These are phyloP conservation scores for Bucco capensis DNA, from an alignment of 2,113 vertebrate species.

Conservation along the genomic window DNA sequence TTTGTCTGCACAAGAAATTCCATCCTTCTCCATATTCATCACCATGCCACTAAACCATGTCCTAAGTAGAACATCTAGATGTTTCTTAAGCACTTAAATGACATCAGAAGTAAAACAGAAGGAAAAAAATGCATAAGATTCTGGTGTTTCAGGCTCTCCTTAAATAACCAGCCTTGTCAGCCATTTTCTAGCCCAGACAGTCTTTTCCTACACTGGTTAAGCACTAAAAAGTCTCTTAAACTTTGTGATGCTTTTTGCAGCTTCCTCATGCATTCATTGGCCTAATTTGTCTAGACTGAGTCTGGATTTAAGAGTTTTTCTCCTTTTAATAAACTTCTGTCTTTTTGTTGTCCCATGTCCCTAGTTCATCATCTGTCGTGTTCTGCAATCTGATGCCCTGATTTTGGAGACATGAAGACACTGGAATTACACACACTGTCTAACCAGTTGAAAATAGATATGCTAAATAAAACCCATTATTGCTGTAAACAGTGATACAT, in stretches of 20 bases:
- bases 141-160: not conserved
- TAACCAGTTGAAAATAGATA: slow-evolving; percentile 24
- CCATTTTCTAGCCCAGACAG: not conserved
- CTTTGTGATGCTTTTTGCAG: not conserved
- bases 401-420: not conserved
- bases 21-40: too few species aligned
- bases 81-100: too few species aligned
- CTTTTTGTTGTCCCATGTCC: not conserved
- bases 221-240: not conserved
- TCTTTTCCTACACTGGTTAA: not conserved
- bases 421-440: not conserved
- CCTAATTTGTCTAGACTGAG: not conserved
- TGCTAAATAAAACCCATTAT: slow-evolving; percentile 42
- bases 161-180: not conserved
- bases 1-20: too few species aligned
- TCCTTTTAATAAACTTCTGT: slow-evolving; percentile 22
- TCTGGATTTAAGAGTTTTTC: not conserved
- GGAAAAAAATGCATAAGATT: not conserved
- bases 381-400: not conserved
- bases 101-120: not conserved
- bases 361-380: slow-evolving; percentile 6
- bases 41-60: too few species aligned
- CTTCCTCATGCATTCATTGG: not conserved
- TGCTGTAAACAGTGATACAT: slow-evolving; percentile 40
- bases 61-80: too few species aligned